Evolutionary conservation across 2,888 invertebrate genomes (phyloP), one percentile per base, ranked within the genome.

Genomic region (Lathronympha strigana): DNA sequence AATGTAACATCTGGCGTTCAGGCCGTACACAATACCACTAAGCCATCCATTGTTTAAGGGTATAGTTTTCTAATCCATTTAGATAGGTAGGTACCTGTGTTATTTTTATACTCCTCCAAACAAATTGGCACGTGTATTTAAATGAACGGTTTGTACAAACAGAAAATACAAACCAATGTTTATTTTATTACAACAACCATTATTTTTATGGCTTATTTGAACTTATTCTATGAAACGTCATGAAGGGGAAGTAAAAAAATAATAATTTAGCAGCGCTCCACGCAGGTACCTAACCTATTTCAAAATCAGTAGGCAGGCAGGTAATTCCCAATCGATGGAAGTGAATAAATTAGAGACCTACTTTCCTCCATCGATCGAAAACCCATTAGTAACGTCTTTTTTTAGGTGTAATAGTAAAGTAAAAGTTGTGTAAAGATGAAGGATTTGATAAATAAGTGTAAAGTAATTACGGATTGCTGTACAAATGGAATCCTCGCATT

Each of bases 1-100:
- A 45, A 21, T 31, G 11, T 36, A 25, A 54, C 62, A 62, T 62
- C 47, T 62, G 62, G 62, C 25, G 28, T 8, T 6, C 36, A 36
- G n/a, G 45, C 23, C 15, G 19, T 9, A 3, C 9, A 19, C 8
- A 43, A 23, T 4, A 45, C 1, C 11, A 45, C 1, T 4, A 17
- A 50, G 6, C 6, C 36, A n/a, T 31, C 8, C 19, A 28, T 38
- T 33, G 5, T 33, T 33, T 53, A 21, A 38, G 33, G 33, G 15
- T 31, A 31, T 38, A 9, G 13, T 25, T 60, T 31, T n/a, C 3
- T 55, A 55, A 43, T 55, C 19, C 19, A n/a, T 57, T 19, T 23
- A 47, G 13, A 13, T n/a, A n/a, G n/a, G 9, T 36, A 1, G 47
- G 3, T 31, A 57, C 19, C 54, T 40, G 15, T 5, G 17, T 40